These are phyloP conservation scores for Prolemur simus DNA, from an alignment of 2,113 vertebrate genomes.

Conservation along the genomic window DNA sequence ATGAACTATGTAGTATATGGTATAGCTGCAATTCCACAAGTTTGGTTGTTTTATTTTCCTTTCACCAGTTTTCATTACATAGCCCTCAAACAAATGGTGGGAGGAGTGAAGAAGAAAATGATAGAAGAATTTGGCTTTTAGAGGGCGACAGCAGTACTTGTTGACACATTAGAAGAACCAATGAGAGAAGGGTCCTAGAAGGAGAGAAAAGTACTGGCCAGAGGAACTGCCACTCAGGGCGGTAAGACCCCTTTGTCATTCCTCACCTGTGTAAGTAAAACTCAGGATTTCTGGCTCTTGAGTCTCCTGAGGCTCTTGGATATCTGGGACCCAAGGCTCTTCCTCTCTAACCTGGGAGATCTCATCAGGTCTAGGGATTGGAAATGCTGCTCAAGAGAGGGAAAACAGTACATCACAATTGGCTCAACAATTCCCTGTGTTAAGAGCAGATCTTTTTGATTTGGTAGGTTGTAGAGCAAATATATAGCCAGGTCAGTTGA, in stretches of 20 bases:
- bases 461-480: background rate
- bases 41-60: background rate
- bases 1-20: background rate
- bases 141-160: background rate
- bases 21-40: background rate
- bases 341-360: conserved; percentile 64
- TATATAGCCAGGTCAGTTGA: background rate
- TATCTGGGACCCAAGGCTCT: conserved; percentile 58
- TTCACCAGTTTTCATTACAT: background rate
- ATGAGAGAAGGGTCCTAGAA: background rate
- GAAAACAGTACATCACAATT: conserved; percentile 41
- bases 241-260: background rate
- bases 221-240: background rate
- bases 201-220: background rate
- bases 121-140: background rate
- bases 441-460: background rate
- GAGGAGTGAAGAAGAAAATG: background rate
- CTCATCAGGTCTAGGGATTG: conserved; percentile 76
- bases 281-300: conserved; percentile 77
- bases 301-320: conserved; percentile 57
- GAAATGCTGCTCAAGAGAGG: conserved; percentile 76
- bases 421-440: background rate
- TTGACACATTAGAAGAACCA: background rate
- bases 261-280: conserved; percentile 78
- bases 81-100: background rate